Percentiles rank a stretch among this genome's conserved stretches.
Conservation (phyloP, 2,888 invertebrate species). For the Trissolcus japonicus region DNA sequence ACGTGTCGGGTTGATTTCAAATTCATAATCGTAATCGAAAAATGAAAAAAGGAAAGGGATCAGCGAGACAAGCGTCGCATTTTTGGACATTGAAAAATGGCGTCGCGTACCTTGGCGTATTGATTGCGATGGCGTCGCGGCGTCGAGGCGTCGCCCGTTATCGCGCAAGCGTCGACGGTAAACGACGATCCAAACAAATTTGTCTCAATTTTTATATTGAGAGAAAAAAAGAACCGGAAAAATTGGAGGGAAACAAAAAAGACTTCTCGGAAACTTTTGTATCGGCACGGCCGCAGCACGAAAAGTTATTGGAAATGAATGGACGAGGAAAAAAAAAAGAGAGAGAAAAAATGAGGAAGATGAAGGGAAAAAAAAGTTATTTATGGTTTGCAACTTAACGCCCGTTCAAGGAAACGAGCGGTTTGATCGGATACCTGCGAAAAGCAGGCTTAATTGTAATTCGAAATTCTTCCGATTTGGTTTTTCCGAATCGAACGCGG, state of each 20-base stretch:
- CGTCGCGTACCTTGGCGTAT: constrained; percentile 65
- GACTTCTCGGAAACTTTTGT: constrained; percentile 21
- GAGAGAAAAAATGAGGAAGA: constrained; percentile 19
- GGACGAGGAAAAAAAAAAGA: constrained; percentile 2
- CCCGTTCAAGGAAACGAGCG: constrained; percentile 31
- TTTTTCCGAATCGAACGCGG: neutral
- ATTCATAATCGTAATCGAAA: no score
- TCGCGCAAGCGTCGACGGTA: constrained; percentile 59
- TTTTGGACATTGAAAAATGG: constrained; percentile 64
- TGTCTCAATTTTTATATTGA: neutral
- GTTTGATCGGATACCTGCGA: constrained; percentile 9
- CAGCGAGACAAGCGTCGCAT: neutral
- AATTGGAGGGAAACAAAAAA: neutral
- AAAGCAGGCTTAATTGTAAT: constrained; percentile 1
- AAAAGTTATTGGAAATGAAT: constrained; percentile 43
- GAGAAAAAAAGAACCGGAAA: neutral
- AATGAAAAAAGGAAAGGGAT: constrained; percentile 7
- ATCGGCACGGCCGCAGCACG: constrained; percentile 13
- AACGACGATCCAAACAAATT: neutral
- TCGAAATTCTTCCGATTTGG: no score
- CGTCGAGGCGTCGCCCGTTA: constrained; percentile 65
- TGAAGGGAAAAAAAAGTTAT: constrained; percentile 24
- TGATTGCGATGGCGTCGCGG: constrained; percentile 72
- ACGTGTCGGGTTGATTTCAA: no score
- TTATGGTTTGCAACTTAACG: constrained; percentile 51